These are phyloP conservation scores for Dorcus parallelipipedus DNA, from an alignment of 2,888 invertebrate genomes.

Conservation along the genomic window DNA sequence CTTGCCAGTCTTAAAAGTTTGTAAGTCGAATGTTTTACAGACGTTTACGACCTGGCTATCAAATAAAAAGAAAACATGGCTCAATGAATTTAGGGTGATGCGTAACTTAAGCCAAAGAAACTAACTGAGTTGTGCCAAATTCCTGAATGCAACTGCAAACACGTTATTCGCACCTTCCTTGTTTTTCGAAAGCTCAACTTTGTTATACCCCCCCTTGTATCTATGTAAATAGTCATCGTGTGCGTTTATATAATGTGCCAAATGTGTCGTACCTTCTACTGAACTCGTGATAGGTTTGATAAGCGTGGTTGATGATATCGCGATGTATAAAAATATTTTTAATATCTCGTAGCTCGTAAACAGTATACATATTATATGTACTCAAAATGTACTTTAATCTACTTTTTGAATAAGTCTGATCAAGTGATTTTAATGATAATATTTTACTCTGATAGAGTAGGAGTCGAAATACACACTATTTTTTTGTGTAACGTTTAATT, in stretches of 20 bases:
- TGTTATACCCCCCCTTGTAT: no score
- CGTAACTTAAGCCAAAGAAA: no score
- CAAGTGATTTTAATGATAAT: neutral
- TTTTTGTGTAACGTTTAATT: neutral
- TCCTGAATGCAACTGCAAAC: no score
- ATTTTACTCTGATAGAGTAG: slow-evolving; percentile 1
- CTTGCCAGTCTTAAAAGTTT: no score
- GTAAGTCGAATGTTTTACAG: no score
- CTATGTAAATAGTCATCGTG: no score
- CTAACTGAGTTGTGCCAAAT: no score
- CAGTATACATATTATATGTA: slow-evolving; percentile 8
- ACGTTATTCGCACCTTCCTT: no score
- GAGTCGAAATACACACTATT: neutral
- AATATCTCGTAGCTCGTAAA: slow-evolving; percentile 26
- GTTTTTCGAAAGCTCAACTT: no score
- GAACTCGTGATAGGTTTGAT: neutral
- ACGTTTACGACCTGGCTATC: no score
- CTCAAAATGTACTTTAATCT: neutral
- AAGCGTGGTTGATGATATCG: slow-evolving; percentile 8
- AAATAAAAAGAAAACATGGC: no score
- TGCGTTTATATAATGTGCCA: slow-evolving; percentile 7
- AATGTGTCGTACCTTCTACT: slow-evolving; percentile 12
- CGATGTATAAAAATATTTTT: slow-evolving; percentile 29
- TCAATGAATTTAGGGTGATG: no score
- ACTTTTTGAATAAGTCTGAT: slow-evolving; percentile 10